These are phyloP conservation scores for Cottoperca gobio DNA, from an alignment of 2,797 vertebrate species.

Conservation along the genomic window DNA sequence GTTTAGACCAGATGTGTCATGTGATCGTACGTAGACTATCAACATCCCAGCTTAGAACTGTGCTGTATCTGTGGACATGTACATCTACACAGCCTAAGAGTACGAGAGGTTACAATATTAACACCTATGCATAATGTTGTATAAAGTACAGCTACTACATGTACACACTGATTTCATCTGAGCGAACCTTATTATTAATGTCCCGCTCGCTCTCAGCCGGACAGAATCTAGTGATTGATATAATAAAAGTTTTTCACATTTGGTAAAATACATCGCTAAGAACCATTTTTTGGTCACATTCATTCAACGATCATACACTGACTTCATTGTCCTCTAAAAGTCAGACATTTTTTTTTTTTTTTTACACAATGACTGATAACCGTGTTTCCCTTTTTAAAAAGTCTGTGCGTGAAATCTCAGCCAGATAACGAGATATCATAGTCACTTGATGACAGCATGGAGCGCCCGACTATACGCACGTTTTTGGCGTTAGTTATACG, in stretches of 20 bases:
- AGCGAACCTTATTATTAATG: slow-evolving; percentile 44
- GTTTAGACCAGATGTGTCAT: slow-evolving; percentile 45
- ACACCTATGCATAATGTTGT: slow-evolving; percentile 74
- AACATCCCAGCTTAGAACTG: slow-evolving; percentile 43
- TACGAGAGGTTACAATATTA: slow-evolving; percentile 74
- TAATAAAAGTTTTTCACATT: slow-evolving; percentile 74
- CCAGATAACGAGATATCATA: slow-evolving; percentile 96
- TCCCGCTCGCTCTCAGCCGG: slow-evolving; percentile 40
- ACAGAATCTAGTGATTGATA: slow-evolving; percentile 65
- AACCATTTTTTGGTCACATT: slow-evolving; percentile 72
- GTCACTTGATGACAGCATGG: slow-evolving; percentile 89
- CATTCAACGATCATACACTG: slow-evolving; percentile 59
- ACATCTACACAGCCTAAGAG: slow-evolving; percentile 76
- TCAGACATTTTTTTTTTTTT: slow-evolving; percentile 45
- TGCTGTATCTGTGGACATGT: slow-evolving; percentile 70
- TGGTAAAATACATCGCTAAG: slow-evolving; percentile 75
- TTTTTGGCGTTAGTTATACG: slow-evolving; percentile 95
- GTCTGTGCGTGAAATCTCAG: slow-evolving; percentile 68
- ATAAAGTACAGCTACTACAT: slow-evolving; percentile 82
- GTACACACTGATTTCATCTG: slow-evolving; percentile 65
- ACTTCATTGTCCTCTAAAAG: slow-evolving; percentile 48
- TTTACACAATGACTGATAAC: slow-evolving; percentile 24
- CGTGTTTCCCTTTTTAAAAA: slow-evolving; percentile 50
- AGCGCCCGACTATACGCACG: slow-evolving; percentile 88
- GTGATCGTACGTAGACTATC: slow-evolving; percentile 51